Conservation (phyloP, 2,797 vertebrate genomes). For the Darevskia nairensis region DNA sequence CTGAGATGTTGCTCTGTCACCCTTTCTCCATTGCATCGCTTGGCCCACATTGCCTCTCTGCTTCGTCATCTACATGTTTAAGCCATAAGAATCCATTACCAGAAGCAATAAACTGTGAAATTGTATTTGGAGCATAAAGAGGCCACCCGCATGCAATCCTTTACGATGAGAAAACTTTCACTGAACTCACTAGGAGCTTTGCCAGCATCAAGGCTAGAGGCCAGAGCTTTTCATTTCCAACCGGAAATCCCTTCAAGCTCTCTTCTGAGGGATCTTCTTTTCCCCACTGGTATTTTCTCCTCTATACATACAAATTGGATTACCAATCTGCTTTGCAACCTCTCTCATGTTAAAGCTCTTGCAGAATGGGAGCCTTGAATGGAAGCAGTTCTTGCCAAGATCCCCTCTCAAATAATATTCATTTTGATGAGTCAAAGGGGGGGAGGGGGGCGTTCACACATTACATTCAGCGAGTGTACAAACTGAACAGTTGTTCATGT, state of each 20-base stretch:
- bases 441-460: too few species aligned
- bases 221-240: neutral
- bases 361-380: neutral
- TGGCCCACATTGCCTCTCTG: conserved; percentile 12
- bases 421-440: neutral
- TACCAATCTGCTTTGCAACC: neutral
- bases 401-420: neutral
- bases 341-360: neutral
- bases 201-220: conserved; percentile 7
- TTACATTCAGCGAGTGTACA: too few species aligned
- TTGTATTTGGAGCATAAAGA: conserved; percentile 45
- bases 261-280: neutral
- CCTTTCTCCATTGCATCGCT: neutral
- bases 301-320: conserved; percentile 10
- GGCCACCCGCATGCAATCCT: conserved; percentile 30
- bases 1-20: neutral
- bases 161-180: conserved; percentile 14
- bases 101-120: conserved; percentile 49
- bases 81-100: conserved; percentile 38
- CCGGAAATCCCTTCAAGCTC: neutral
- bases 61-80: conserved; percentile 28
- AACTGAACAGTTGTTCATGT: too few species aligned
- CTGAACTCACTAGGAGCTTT: conserved; percentile 5
- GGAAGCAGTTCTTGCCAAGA: neutral
- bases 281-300: neutral